Conservation (phyloP, 2,888 invertebrate species). For the Eueremaeus valkanovi region DNA sequence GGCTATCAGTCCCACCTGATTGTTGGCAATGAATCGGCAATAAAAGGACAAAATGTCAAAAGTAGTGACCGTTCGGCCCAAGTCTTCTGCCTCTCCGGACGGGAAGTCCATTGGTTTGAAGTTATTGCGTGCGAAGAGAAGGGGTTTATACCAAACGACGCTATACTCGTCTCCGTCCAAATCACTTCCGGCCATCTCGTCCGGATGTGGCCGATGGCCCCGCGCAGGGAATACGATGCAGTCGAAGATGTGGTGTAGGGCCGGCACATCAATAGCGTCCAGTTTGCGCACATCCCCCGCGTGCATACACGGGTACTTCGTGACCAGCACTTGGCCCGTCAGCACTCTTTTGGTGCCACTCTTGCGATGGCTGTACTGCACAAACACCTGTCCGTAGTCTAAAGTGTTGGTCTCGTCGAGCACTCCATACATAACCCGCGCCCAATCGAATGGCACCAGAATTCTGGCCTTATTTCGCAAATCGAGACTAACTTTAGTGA, state of each 20-base stretch:
- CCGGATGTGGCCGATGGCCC: slow-evolving; percentile 52
- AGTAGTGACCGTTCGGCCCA: slow-evolving; percentile 18
- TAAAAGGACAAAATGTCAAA: slow-evolving; percentile 52
- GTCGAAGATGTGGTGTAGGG: slow-evolving; percentile 49
- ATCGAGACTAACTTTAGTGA: slow-evolving; percentile 1
- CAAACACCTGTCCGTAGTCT: slow-evolving; percentile 50
- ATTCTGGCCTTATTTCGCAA: slow-evolving; percentile 42
- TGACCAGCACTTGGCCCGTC: slow-evolving; percentile 50
- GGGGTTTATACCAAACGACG: slow-evolving; percentile 49
- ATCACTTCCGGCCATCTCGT: slow-evolving; percentile 53
- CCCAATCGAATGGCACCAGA: slow-evolving; percentile 47
- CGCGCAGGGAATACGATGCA: slow-evolving; percentile 52
- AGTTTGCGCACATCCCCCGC: slow-evolving; percentile 51
- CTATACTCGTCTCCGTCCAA: slow-evolving; percentile 53
- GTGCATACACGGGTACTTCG: slow-evolving; percentile 53
- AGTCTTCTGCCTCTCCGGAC: neutral
- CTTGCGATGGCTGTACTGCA: slow-evolving; percentile 44
- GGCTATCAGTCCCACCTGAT: slow-evolving; percentile 50
- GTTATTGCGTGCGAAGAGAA: slow-evolving; percentile 20
- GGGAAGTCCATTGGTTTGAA: slow-evolving; percentile 37
- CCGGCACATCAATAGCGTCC: slow-evolving; percentile 46
- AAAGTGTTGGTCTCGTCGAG: slow-evolving; percentile 51
- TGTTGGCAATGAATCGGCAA: slow-evolving; percentile 50
- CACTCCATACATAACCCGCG: slow-evolving; percentile 52
- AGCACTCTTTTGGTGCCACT: slow-evolving; percentile 44